Evolutionary conservation across 2,888 invertebrate genomes (phyloP).

Genomic region (Plusia festucae): DNA sequence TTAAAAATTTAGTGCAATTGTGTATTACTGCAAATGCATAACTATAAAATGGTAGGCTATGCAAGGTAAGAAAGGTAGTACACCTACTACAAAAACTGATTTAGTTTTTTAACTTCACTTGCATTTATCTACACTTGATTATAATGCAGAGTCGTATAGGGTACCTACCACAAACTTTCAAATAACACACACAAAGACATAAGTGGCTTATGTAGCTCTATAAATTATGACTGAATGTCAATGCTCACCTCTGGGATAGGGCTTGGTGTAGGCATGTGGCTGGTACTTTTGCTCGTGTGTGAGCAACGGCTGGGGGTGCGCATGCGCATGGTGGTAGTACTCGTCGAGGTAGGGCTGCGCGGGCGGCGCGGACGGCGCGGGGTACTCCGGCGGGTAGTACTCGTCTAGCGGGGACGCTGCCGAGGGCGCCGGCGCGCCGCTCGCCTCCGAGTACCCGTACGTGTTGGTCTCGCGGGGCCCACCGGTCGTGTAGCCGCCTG

Average conservation of each 20-base stretch:
- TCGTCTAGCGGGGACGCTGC: conserved; percentile 88
- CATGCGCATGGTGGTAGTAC: conserved; percentile 93
- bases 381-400: conserved; percentile 86
- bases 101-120: no score
- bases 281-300: conserved; percentile 93
- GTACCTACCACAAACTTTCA: no score
- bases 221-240: not conserved
- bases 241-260: conserved; percentile 91
- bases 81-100: no score
- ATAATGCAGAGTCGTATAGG: no score
- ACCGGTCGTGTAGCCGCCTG: conserved; percentile 89
- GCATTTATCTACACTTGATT: no score
- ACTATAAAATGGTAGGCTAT: no score
- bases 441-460: conserved; percentile 84
- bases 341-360: conserved; percentile 91
- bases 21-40: no score
- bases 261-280: conserved; percentile 91
- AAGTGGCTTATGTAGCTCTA: not conserved
- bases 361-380: conserved; percentile 85
- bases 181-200: no score
- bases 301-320: conserved; percentile 90
- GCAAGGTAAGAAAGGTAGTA: no score
- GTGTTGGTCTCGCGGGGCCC: conserved; percentile 87
- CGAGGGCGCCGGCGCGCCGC: conserved; percentile 76
- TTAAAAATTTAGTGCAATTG: no score